These are phyloP conservation scores for Monopterus albus DNA, from an alignment of 2,113 vertebrate genomes.

Conservation along the genomic window DNA sequence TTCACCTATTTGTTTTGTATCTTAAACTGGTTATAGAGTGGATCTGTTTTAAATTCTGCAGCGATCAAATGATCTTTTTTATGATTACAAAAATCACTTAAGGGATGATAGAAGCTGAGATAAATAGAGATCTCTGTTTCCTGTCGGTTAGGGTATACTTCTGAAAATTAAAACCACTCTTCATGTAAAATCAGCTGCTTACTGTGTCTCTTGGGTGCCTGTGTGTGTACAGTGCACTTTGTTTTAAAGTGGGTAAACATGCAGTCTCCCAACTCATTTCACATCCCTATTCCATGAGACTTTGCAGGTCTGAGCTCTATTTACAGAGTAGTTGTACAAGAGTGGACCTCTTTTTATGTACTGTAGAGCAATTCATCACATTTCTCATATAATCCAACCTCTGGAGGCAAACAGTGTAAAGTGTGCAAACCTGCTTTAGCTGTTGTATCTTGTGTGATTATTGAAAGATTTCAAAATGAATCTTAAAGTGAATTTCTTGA, in stretches of 20 bases:
- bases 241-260: slow-evolving; percentile 31
- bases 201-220: neutral
- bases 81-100: neutral
- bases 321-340: slow-evolving; percentile 8
- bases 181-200: slow-evolving; percentile 2
- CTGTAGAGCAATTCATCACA: slow-evolving; percentile 42
- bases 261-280: slow-evolving; percentile 26
- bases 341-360: slow-evolving; percentile 11
- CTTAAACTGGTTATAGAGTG: too few relatives aligned
- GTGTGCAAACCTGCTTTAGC: neutral
- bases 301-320: slow-evolving; percentile 24
- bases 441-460: slow-evolving; percentile 26
- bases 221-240: slow-evolving; percentile 21
- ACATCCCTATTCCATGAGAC: slow-evolving; percentile 16
- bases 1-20: too few relatives aligned
- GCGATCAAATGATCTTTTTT: too few relatives aligned
- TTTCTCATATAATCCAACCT: slow-evolving; percentile 40
- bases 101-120: neutral
- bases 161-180: slow-evolving; percentile 4
- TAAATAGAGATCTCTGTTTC: too few relatives aligned
- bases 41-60: too few relatives aligned
- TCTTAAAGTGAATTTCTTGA: slow-evolving; percentile 20
- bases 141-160: neutral
- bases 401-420: slow-evolving; percentile 31
- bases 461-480: slow-evolving; percentile 28